phyloP scores from a whole-genome alignment of 2,113 vertebrate species.

The Nipponia nippon region DNA sequence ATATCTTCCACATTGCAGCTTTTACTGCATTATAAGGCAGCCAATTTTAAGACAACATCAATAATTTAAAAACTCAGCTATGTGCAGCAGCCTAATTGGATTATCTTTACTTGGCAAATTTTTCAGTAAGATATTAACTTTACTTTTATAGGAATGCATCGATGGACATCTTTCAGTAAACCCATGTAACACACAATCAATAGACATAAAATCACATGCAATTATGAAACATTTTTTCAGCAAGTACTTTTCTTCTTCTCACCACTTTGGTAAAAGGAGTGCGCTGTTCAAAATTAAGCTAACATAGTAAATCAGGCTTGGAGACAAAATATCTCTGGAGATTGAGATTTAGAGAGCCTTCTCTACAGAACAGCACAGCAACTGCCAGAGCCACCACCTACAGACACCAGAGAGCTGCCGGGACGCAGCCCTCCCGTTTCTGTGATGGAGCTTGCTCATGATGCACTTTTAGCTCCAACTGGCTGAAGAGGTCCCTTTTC shows the following conservation, averaged over 20 bases:
- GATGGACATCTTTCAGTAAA: not conserved
- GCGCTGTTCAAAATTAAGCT: not conserved
- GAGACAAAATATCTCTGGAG: not conserved
- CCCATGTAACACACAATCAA: not conserved
- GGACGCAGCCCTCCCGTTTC: not conserved
- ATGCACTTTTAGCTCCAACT: not conserved
- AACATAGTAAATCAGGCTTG: not conserved
- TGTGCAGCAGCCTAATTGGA: not conserved
- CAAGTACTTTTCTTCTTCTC: not conserved
- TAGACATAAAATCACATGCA: not conserved
- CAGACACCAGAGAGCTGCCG: not conserved
- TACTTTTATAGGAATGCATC: not conserved
- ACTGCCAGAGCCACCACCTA: not conserved
- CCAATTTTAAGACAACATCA: conserved; percentile 1
- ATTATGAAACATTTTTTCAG: not conserved
- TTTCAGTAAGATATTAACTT: not conserved
- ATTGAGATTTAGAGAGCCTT: not conserved
- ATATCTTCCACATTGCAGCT: not conserved
- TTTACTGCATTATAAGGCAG: conserved; percentile 3
- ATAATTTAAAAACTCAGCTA: conserved; percentile 21
- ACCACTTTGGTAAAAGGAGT: not conserved
- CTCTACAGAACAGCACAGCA: not conserved
- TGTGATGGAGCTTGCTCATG: not conserved
- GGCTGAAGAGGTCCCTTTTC: not conserved
- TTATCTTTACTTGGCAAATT: not conserved